A percentile compares a stretch with the other conserved stretches of the same genome.
These are phyloP conservation scores for Copidosoma floridanum DNA, from an alignment of 1,140 invertebrate species.

Conservation along the genomic window DNA sequence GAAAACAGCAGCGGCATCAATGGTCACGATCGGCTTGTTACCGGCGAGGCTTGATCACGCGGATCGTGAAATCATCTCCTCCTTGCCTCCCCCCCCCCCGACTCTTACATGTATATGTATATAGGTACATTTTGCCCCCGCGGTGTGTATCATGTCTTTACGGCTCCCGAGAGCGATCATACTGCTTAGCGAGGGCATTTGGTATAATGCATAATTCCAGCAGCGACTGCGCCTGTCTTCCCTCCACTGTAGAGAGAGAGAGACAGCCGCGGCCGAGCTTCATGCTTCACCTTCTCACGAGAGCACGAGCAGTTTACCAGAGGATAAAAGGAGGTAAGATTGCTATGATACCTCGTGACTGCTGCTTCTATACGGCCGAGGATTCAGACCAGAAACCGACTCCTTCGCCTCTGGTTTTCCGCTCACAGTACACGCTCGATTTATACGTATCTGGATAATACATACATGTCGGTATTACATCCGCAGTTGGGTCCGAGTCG, in stretches of 20 bases:
- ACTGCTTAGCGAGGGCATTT: constrained; percentile 42
- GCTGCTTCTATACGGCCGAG: no score
- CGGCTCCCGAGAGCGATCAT: constrained; percentile 37
- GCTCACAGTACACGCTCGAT: no score
- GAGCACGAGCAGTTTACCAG: no score
- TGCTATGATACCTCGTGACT: no score
- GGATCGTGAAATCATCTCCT: constrained; percentile 45
- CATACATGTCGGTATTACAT: no score
- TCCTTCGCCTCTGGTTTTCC: no score
- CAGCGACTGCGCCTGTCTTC: constrained; percentile 2
- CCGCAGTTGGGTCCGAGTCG: no score
- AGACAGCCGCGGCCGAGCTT: background rate
- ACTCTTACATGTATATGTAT: background rate
- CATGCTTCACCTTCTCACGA: no score
- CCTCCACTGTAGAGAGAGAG: background rate
- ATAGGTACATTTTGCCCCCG: no score
- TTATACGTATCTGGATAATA: no score
- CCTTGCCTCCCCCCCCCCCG: background rate
- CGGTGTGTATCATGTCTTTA: background rate
- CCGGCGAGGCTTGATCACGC: constrained; percentile 33
- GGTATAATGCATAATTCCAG: constrained; percentile 42
- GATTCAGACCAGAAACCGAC: no score
- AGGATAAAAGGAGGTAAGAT: no score
- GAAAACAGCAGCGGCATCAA: background rate
- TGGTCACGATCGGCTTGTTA: constrained; percentile 54